These are phyloP conservation scores for Poicephalus meyeri DNA, from an alignment of 2,113 vertebrate species.

Conservation along the genomic window DNA sequence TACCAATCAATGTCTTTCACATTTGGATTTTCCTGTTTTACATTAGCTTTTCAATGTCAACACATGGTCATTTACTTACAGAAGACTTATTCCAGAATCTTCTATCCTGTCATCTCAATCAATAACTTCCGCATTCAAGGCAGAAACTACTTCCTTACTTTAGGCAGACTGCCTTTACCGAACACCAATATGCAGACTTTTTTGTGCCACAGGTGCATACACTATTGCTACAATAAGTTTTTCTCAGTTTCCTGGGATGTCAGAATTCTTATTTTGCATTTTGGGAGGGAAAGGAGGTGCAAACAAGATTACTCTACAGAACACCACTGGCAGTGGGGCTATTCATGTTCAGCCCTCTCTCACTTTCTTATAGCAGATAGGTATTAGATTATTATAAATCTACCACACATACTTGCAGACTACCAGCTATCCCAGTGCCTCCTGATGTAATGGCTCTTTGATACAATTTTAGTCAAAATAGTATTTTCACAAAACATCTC, in stretches of 20 bases:
- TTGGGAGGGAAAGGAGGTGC: background rate
- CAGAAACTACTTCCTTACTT: background rate
- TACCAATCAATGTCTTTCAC: background rate
- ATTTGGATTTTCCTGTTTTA: background rate
- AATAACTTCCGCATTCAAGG: background rate
- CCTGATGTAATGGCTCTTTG: background rate
- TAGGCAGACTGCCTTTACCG: background rate
- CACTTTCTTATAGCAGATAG: background rate
- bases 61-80: background rate
- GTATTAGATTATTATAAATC: background rate
- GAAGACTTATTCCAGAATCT: background rate
- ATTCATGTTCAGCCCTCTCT: background rate
- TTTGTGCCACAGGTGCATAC: rapidly evolving
- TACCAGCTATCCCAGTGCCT: background rate
- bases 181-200: rapidly evolving
- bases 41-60: background rate
- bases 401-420: background rate
- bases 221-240: background rate
- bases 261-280: background rate
- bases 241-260: background rate
- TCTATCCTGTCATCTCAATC: background rate
- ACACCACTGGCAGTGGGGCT: rapidly evolving
- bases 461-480: background rate
- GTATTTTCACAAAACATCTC: background rate
- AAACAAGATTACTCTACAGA: background rate